Base-by-base conservation (phyloP, 2,888 invertebrate species). In the Phania funesta region DNA sequence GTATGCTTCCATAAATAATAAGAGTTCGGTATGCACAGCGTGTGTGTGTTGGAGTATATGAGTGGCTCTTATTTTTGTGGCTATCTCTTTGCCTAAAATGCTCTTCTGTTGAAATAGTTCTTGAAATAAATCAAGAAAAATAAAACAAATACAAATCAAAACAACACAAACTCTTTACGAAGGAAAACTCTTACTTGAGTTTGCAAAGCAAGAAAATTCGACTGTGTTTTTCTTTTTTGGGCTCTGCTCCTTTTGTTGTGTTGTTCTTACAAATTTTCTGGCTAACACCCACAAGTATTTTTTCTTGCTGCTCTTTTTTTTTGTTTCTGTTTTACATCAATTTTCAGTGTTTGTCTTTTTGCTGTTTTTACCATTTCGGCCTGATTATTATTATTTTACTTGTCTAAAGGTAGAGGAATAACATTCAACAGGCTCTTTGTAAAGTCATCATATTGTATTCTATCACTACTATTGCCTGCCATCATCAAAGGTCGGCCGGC, bases 361-460 rank as follows among this genome's bases (percentile, higher is more conserved):
- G 18, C 13, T 68, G 62, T 46, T 54, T 50, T 54, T 62, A 18
- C 26, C 58, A 75, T 64, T 68, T 77, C 50, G 56, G 56, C 6
- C 77, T 77, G 77, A 77, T 82, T 77, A 77, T 82, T 77, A 77
- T 82, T 64, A 68, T 80, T 75, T 50, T 18, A 62, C 68, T 77
- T 56, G 73, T 67, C 60, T 62, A 50, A 68, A 77, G 54, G 73
- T 73, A 44, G n/a, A 76, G 38, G 32, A 54, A 50, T n/a, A 56
- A 70, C 50, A 82, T 82, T 77, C 81, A 82, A 82, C 81, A 82
- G 81, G 81, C 81, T 77, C 64, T 64, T 82, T 77, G 48, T 64
- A 35, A 81, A 82, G 73, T 77, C 77, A 82, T 82, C 73, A 82
- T 82, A 74, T 77, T 77, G 41, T 77, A 73, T 77, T 64, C 81